Evolutionary conservation across 1,140 invertebrate species (phyloP).

Genomic region (Andricus grossulariae): DNA sequence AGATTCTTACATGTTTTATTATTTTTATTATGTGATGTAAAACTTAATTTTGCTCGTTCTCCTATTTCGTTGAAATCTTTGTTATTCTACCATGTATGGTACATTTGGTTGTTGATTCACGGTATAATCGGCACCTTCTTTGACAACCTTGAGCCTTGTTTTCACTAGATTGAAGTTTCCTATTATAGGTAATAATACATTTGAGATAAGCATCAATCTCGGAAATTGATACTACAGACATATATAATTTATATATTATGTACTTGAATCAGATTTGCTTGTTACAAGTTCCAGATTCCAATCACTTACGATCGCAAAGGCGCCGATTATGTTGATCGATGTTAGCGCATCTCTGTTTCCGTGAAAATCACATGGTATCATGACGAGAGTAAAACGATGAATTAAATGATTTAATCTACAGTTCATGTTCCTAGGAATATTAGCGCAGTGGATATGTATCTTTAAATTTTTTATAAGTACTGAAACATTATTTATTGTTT

Average conservation of each 20-base stretch:
- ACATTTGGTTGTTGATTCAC: not conserved
- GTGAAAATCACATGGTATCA: constrained; percentile 2
- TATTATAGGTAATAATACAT: constrained; percentile 10
- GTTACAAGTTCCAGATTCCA: constrained; percentile 17
- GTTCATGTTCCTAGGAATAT: not conserved
- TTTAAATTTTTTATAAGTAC: not conserved
- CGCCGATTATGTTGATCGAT: constrained; percentile 6
- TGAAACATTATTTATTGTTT: not conserved
- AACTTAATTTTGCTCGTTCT: constrained; percentile 11
- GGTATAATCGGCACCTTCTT: constrained; percentile 2
- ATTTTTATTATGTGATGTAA: not conserved
- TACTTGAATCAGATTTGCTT: not conserved
- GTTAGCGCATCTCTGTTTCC: not conserved
- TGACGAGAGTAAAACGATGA: not conserved
- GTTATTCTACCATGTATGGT: not conserved
- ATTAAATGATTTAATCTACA: constrained; percentile 1
- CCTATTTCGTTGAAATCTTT: not conserved
- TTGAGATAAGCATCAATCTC: not conserved
- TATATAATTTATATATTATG: not conserved
- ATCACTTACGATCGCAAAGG: not conserved
- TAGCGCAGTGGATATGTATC: not conserved
- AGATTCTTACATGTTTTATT: too few relatives aligned
- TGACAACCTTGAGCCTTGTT: not conserved
- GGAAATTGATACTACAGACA: not conserved
- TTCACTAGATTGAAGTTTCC: constrained; percentile 2